A percentile compares a stretch with the other conserved stretches of the same genome.
phyloP scores from a whole-genome alignment of 2,888 invertebrate genomes.

The Sesia bembeciformis region DNA sequence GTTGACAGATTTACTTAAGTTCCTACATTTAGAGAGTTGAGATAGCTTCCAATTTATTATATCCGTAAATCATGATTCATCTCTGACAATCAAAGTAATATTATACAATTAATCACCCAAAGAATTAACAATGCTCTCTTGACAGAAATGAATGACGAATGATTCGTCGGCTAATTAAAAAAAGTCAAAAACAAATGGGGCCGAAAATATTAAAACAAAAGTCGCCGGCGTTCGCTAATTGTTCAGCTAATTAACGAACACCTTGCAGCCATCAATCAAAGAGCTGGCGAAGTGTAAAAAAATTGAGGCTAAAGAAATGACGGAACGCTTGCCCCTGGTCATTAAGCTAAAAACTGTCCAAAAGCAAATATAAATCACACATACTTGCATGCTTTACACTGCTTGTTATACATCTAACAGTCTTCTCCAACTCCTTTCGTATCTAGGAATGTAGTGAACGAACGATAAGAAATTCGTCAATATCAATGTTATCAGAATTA shows the following conservation, averaged over 20 bases:
- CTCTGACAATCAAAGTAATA: no score
- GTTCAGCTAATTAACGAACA: conserved; percentile 43
- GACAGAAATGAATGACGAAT: neutral
- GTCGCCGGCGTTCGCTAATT: conserved; percentile 27
- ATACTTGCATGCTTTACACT: no score
- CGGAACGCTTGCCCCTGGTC: conserved; percentile 15
- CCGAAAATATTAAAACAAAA: conserved; percentile 13
- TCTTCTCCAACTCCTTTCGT: no score
- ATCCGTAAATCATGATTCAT: no score
- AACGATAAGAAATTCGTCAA: conserved; percentile 1
- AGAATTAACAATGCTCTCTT: no score
- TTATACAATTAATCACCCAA: no score
- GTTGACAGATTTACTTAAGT: no score
- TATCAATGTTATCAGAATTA: conserved; percentile 4
- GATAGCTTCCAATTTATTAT: no score
- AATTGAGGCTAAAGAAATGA: conserved; percentile 24
- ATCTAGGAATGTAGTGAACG: neutral
- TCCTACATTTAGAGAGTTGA: no score
- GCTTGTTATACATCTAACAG: no score
- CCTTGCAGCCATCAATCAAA: conserved; percentile 47
- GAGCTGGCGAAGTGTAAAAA: conserved; percentile 28
- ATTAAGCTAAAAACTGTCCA: conserved; percentile 9
- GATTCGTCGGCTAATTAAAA: neutral
- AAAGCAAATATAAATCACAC: neutral
- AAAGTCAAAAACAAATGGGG: conserved; percentile 6